These are phyloP conservation scores for Borostomias antarcticus DNA, from an alignment of 2,797 vertebrate genomes.

Conservation along the genomic window DNA sequence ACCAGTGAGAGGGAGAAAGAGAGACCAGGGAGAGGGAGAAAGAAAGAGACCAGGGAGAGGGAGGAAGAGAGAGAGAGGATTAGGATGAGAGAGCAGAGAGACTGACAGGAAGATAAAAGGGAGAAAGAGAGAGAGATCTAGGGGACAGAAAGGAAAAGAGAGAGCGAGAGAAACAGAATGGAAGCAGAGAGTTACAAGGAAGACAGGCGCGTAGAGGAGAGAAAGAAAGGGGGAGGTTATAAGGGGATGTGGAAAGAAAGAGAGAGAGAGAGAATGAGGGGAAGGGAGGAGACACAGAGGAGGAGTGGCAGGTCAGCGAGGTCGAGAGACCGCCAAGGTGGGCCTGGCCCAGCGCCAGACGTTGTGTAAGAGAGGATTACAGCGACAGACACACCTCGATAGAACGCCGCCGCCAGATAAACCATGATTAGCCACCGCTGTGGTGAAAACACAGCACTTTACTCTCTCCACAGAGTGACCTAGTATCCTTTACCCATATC, in stretches of 20 bases:
- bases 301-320: conserved; percentile 10
- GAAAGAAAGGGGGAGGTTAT: conserved; percentile 19
- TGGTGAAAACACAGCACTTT: conserved; percentile 28
- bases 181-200: conserved; percentile 7
- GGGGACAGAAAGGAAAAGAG: conserved; percentile 7
- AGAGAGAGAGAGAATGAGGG: conserved; percentile 28
- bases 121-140: too few species aligned
- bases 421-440: too few species aligned
- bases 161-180: conserved; percentile 23
- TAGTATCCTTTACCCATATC: conserved; percentile 19
- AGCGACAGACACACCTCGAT: conserved; percentile 51
- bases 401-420: conserved; percentile 40
- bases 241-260: too few species aligned
- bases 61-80: conserved; percentile 13
- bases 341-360: conserved; percentile 47
- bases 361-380: conserved; percentile 56
- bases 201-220: neutral
- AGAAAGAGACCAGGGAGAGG: conserved; percentile 19
- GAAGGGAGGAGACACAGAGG: conserved; percentile 31
- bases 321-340: conserved; percentile 13
- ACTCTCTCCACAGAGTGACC: conserved; percentile 16
- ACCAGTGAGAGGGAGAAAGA: neutral
- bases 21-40: conserved; percentile 25
- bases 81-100: neutral
- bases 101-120: conserved; percentile 32